Conservation (phyloP, 2,113 vertebrate genomes). For the Hoplias malabaricus region DNA sequence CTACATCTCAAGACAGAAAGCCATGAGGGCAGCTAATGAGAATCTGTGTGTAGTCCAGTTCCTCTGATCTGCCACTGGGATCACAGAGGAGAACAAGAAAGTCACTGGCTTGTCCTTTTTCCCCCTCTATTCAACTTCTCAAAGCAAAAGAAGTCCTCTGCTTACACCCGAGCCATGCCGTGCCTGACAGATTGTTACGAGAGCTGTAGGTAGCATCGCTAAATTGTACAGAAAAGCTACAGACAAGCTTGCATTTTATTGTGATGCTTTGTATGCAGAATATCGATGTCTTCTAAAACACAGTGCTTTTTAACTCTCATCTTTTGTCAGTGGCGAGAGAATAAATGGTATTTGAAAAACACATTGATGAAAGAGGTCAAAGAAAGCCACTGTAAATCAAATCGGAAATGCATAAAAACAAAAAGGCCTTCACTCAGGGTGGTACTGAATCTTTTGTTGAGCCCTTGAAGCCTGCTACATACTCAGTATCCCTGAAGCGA, state of each 20-base stretch:
- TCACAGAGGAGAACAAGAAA: conserved; percentile 4
- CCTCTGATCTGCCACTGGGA: conserved; percentile 14
- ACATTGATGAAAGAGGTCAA: not conserved
- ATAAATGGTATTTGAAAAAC: not conserved
- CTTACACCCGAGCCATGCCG: not conserved
- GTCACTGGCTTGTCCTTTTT: conserved; percentile 4
- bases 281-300: not conserved
- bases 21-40: conserved; percentile 10
- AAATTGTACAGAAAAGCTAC: not conserved
- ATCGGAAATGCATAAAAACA: not conserved
- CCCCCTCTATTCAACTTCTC: not conserved
- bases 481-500: not conserved
- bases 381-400: conserved; percentile 1
- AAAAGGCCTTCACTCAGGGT: not conserved
- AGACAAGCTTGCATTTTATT: not conserved
- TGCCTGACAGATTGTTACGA: not conserved
- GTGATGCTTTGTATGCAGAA: not conserved
- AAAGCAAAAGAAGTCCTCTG: not conserved
- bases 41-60: conserved; percentile 29
- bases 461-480: not conserved
- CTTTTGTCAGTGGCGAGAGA: not conserved
- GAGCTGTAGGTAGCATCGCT: not conserved
- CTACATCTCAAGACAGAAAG: conserved; percentile 7
- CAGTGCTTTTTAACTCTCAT: not conserved
- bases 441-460: not conserved